Base-by-base conservation (phyloP, 2,113 vertebrate species). In the Sitta europaea region DNA sequence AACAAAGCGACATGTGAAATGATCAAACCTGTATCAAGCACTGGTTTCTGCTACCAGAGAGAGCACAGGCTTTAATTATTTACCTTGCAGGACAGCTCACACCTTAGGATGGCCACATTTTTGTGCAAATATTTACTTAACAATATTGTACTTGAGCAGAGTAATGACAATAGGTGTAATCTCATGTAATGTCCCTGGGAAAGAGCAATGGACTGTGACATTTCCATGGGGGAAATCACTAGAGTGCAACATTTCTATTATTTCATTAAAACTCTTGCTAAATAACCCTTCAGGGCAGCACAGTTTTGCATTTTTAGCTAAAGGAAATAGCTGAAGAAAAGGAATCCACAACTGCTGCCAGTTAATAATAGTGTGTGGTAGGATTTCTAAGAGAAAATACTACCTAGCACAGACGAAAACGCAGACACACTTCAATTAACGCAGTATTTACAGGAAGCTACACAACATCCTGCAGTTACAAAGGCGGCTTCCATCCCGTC, bases 101-200 rank as follows among this genome's bases (percentile, higher is more conserved):
- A 96, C 96, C 94, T 96, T 90, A 95, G 96, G 95, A 97, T 42
- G 57, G 94, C 91, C 96, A 97, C 75, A 74, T 96, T 95, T 93
- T 82, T 96, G 94, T 95, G 91, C 96, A 98, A 98, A 98, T 98
- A 98, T 98, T 98, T 98, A 98, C 98, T 97, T 96, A 92, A 97
- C 94, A 95, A 90, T 96, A 96, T 97, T 98, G 97, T 98, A 97
- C 94, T 97, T 95, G 86, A 97, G 96, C 78, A 95, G 53, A 94
- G 95, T 94, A 97, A 97, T 96, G 95, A 97, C 98, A 97, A 97
- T 96, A 96, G 75, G 71, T 86, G 84, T 95, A 97, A 98, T 96
- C 96, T 96, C 86, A 85, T 95, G 93, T 88, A 97, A 93, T 45
- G 73, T 87, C 94, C 79, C 95, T 82, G 63, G 66, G 93, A 97